phyloP scores from a whole-genome alignment of 2,113 vertebrate genomes.

The Ptilonorhynchus violaceus region DNA sequence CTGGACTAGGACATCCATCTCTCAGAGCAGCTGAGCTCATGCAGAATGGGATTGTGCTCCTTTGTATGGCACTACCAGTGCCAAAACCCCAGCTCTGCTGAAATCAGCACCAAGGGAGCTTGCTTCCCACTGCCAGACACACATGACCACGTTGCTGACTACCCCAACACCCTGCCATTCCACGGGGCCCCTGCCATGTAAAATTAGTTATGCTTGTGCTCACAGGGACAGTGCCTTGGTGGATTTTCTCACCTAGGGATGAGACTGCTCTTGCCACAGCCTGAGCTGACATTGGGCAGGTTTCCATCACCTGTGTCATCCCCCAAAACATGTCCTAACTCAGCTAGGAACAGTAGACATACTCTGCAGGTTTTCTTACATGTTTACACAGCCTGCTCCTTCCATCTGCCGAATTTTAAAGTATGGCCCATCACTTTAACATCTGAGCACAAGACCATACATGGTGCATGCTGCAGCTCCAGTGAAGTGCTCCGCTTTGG shows the following conservation, averaged over 20 bases:
- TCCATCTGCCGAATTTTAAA: background rate
- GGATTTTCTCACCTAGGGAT: background rate
- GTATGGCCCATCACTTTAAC: background rate
- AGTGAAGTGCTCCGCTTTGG: background rate
- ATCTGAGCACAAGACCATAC: background rate
- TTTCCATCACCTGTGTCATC: background rate
- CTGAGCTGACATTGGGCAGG: background rate
- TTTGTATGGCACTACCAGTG: background rate
- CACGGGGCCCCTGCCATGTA: accelerated
- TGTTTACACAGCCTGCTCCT: background rate
- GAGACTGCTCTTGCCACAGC: background rate
- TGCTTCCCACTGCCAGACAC: background rate
- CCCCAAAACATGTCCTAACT: background rate
- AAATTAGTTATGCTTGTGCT: background rate
- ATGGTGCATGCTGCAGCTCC: accelerated
- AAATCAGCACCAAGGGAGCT: background rate
- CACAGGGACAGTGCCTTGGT: background rate
- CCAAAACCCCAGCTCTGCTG: background rate
- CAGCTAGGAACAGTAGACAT: background rate
- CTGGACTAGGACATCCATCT: background rate
- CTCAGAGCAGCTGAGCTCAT: background rate
- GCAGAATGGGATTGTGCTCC: accelerated
- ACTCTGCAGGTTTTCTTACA: background rate
- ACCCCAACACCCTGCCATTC: background rate
- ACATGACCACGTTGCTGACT: accelerated